Evolutionary conservation across 2,888 invertebrate species (phyloP), one percentile per base, ranked within the genome.

Genomic region (Spisula solida): DNA sequence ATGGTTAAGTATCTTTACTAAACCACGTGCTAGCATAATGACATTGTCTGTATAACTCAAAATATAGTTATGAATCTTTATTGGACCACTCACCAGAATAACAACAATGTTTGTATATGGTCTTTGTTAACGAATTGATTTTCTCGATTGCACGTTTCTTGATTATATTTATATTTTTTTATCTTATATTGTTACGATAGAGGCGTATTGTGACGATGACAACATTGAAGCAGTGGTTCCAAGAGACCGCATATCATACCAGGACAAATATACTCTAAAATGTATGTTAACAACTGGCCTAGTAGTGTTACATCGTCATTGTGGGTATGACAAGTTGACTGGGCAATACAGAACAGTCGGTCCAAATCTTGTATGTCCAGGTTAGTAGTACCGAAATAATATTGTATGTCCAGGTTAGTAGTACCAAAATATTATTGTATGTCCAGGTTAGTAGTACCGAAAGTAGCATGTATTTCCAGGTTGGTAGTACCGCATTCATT

Each of bases 381-480:
- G 94, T 93, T 87, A 88, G 93, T 81, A 56, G n/a, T n/a, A n/a
- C n/a, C n/a, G n/a, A n/a, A n/a, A n/a, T n/a, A 41, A 55, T 18
- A 89, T 95, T 0, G 81, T 86, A 12, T 95, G 95, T 89, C 93
- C 93, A 82, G 90, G 94, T 93, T 87, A 88, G 93, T 81, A 56
- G n/a, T n/a, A n/a, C n/a, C n/a, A n/a, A n/a, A n/a, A n/a, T n/a
- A 41, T 48, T 18, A 89, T 95, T 0, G 81, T 86, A 12, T 95
- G 95, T 89, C 93, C 93, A 82, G 90, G 94, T 93, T 87, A 88
- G 93, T 81, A 56, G n/a, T n/a, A n/a, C n/a, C n/a, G n/a, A n/a
- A n/a, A n/a, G n/a, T n/a, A 41, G 48, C 16, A 89, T 0, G 81
- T 86, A 12, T 95, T 95, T 89, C 93, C 93, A 82, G 90, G 94